These are phyloP conservation scores for Microchirus variegatus DNA, from an alignment of 2,797 vertebrate species.

Conservation along the genomic window DNA sequence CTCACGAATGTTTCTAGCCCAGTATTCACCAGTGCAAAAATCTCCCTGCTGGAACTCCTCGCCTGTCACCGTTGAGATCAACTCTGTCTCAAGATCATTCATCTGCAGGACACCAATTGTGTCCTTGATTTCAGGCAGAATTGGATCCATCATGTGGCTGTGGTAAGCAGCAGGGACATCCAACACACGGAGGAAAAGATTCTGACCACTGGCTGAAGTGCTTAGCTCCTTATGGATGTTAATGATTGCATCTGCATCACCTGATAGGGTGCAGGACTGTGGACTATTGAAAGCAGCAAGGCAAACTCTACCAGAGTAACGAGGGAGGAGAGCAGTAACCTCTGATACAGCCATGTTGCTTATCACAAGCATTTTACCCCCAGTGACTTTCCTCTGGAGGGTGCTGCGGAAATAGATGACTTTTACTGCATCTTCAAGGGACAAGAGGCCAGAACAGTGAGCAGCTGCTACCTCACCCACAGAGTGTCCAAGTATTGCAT, in stretches of 20 bases:
- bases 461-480: constrained; percentile 89
- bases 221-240: constrained; percentile 71
- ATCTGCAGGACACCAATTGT: constrained; percentile 73
- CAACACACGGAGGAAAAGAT: constrained; percentile 83
- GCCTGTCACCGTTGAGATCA: constrained; percentile 86
- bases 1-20: constrained; percentile 84
- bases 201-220: constrained; percentile 65
- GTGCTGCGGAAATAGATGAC: constrained; percentile 84
- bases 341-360: constrained; percentile 84
- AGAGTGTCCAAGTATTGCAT: constrained; percentile 83
- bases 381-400: constrained; percentile 81
- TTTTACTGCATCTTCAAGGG: constrained; percentile 86
- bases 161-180: constrained; percentile 87
- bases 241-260: constrained; percentile 78
- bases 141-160: constrained; percentile 87
- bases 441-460: constrained; percentile 87
- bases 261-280: constrained; percentile 87
- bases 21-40: constrained; percentile 84
- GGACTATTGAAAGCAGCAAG: constrained; percentile 89
- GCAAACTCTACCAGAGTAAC: constrained; percentile 75
- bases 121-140: constrained; percentile 75
- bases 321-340: constrained; percentile 68
- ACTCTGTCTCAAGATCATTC: constrained; percentile 68
- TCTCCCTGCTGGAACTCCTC: constrained; percentile 75
- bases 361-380: constrained; percentile 87